Conservation (phyloP, 2,113 vertebrate species). For the pig (Sus scrofa) region DNA sequence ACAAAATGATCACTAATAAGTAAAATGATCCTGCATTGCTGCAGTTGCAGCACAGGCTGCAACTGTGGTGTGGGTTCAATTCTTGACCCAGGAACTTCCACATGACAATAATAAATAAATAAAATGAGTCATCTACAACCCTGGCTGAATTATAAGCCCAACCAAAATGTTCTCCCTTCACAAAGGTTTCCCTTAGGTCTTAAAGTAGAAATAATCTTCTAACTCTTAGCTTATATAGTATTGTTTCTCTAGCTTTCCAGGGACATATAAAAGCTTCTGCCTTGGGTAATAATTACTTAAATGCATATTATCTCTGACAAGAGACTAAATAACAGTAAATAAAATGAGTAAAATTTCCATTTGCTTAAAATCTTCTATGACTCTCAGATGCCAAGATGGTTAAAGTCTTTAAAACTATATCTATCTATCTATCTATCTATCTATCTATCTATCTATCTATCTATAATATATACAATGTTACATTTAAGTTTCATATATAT, state of each 20-base stretch:
- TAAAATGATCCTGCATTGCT: background rate
- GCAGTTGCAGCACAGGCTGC: too few relatives aligned
- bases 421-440: too few relatives aligned
- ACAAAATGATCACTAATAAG: background rate
- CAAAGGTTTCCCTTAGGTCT: background rate
- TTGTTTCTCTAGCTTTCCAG: constrained; percentile 28
- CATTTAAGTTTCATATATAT: background rate
- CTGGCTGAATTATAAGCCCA: background rate
- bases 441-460: too few relatives aligned
- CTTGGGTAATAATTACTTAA: background rate
- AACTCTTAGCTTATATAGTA: background rate
- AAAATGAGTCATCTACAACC: background rate
- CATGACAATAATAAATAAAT: too few relatives aligned
- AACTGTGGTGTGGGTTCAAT: too few relatives aligned
- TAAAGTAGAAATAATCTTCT: background rate
- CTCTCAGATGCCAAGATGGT: background rate
- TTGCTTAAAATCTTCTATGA: constrained; percentile 26
- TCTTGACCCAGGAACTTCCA: too few relatives aligned
- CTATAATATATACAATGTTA: background rate
- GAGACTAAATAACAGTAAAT: constrained; percentile 12
- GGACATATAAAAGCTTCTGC: background rate
- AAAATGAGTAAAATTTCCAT: background rate
- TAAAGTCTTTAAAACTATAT: constrained; percentile 3
- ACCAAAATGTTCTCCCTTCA: background rate
- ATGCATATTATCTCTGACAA: background rate